Conservation (phyloP, 2,888 invertebrate species). For the Alloscopus bannaensis region DNA sequence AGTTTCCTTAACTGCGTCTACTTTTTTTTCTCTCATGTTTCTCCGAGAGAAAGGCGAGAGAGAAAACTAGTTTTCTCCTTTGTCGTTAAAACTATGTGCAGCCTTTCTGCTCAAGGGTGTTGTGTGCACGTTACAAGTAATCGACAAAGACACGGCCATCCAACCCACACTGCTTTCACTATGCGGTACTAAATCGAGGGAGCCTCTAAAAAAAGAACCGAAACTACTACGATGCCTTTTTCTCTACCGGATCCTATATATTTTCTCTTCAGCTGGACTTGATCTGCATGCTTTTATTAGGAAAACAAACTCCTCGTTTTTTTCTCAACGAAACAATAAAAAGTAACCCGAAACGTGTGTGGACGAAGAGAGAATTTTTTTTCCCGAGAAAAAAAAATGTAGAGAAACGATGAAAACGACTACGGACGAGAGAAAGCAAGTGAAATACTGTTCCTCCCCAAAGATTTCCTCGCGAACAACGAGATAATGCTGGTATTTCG, state of each 20-base stretch:
- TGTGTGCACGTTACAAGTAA: conserved; percentile 28
- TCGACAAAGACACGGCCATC: conserved; percentile 26
- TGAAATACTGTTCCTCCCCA: conserved; percentile 48
- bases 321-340: not conserved
- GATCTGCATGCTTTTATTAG: too few relatives aligned
- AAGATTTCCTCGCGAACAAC: conserved; percentile 22
- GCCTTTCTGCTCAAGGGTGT: too few relatives aligned
- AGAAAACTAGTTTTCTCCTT: too few relatives aligned
- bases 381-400: not conserved
- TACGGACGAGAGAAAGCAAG: conserved; percentile 24
- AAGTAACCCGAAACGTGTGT: not conserved
- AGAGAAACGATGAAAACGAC: conserved; percentile 18
- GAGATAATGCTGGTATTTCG: not conserved
- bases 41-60: too few relatives aligned
- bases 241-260: not conserved
- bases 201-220: conserved; percentile 12
- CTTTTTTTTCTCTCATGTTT: not conserved
- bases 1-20: not conserved
- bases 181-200: conserved; percentile 27
- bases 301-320: conserved; percentile 12
- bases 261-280: not conserved
- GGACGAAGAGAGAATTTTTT: not conserved
- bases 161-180: conserved; percentile 21
- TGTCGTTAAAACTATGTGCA: too few relatives aligned
- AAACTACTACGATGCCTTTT: not conserved